Evolutionary conservation across 1,140 invertebrate genomes (phyloP).

Genomic region (Nasonia giraulti): DNA sequence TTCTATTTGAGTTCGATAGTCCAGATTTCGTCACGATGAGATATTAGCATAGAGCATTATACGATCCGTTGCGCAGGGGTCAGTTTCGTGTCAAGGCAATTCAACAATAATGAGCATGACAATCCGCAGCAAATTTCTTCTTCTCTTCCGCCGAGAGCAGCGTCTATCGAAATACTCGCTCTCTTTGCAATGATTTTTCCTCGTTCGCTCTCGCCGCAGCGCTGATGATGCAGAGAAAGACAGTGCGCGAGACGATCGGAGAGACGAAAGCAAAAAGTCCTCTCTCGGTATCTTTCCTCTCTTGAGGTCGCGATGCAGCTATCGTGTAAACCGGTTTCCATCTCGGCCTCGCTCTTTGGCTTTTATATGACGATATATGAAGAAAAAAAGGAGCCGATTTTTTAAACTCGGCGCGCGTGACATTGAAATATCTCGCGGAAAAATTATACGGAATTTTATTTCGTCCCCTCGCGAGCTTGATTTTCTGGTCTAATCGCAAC

Average conservation of each 20-base stretch:
- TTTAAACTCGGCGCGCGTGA: not conserved
- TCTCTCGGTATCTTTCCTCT: slow-evolving; percentile 16
- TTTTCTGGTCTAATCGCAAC: too few species aligned
- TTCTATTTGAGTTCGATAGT: slow-evolving; percentile 24
- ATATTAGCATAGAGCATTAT: slow-evolving; percentile 51
- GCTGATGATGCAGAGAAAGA: too few species aligned
- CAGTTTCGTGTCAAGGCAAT: slow-evolving; percentile 53
- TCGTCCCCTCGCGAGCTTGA: not conserved
- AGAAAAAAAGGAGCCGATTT: not conserved
- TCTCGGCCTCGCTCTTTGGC: not conserved
- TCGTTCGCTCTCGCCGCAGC: not conserved
- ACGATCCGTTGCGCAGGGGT: slow-evolving; percentile 49
- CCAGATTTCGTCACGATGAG: slow-evolving; percentile 17
- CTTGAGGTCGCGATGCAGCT: not conserved
- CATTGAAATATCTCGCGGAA: not conserved
- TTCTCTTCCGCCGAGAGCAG: too few species aligned
- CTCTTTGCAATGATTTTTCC: slow-evolving; percentile 2
- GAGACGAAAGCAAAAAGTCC: not conserved
- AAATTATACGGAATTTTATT: not conserved
- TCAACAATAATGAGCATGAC: not conserved
- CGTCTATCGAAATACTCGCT: not conserved
- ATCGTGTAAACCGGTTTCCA: slow-evolving; percentile 10
- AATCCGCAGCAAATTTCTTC: too few species aligned
- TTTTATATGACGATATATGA: not conserved
- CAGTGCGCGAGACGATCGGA: too few species aligned